Conservation (phyloP, 1,140 invertebrate species). For the Stenopsyche tienmushanensis region DNA sequence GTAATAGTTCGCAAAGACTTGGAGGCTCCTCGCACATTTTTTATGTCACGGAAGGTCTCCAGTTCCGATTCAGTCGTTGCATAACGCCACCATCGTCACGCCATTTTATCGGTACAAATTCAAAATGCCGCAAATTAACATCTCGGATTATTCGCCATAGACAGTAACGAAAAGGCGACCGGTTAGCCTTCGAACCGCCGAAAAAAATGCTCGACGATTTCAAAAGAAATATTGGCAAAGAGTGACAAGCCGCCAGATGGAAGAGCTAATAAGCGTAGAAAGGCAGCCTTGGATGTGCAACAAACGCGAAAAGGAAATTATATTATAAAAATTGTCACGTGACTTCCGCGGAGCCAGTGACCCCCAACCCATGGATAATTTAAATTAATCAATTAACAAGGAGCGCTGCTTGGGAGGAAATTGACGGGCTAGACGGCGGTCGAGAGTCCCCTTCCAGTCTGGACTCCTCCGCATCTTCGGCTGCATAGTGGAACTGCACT, state of each 20-base stretch:
- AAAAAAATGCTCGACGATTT: no score
- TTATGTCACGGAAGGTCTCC: constrained; percentile 7
- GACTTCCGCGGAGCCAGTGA: constrained; percentile 19
- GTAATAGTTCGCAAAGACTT: not conserved
- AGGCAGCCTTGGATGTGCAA: not conserved
- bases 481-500: not conserved
- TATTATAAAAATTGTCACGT: not conserved
- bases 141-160: not conserved
- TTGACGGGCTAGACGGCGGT: constrained; percentile 28
- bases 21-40: not conserved
- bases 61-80: not conserved
- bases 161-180: not conserved
- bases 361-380: constrained; percentile 19
- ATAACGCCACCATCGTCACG: not conserved
- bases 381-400: constrained; percentile 34
- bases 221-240: no score
- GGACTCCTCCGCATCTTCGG: not conserved
- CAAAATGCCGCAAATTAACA: not conserved
- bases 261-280: no score
- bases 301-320: no score
- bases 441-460: constrained; percentile 14
- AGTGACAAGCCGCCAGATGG: not conserved
- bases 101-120: not conserved
- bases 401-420: constrained; percentile 23
- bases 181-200: no score